Base-by-base conservation (phyloP, 2,888 invertebrate genomes). In the Venusia cambrica region DNA sequence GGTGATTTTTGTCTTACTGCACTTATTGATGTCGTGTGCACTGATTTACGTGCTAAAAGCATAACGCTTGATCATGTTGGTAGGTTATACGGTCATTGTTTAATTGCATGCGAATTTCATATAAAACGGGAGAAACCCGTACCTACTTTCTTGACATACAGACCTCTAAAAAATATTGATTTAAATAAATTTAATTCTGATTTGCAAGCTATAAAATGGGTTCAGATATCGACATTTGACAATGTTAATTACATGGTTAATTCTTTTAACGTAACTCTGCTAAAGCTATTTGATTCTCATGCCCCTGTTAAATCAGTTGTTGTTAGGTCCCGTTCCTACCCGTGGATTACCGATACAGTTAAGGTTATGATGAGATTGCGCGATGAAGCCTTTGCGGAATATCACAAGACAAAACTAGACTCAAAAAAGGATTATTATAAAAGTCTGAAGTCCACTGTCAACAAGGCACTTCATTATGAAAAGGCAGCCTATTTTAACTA, bases 1-100 rank as follows among this genome's bases (percentile, higher is more conserved):
- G 51, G 39, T 4, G 40, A 48, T 28, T 48, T 48, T 22, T 44
- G 44, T 17, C 15, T 20, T 11, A 26, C 15, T 5, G 19, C 30
- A 1, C 26, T 37, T 5, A 37, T 37, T 8, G 36, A 37, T 16
- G 25, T 37, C 1, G 26, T 35, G 0, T 35, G 35, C 7, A 29
- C 35, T 1, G 28, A 35, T 14, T 11, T 35, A 9, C 8, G 5
- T 2, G 24, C 28, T 1, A 18, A 6, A 24, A 29, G n/a, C 13
- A 5, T 35, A 6, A 18, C 18, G 4, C 1, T 35, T 6, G 35
- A 35, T 5, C 22, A 13, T 14, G 24, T 35, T 4, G 35, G 35
- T 5, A 13, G 3, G 4, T 20, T 36, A 2, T 25, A 30, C 5
- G 30, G 26, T 1, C 37, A 37, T 6, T 37, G 30, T 21, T 1